Conservation (phyloP, 2,888 invertebrate genomes). For the Corythucha ciliata region DNA sequence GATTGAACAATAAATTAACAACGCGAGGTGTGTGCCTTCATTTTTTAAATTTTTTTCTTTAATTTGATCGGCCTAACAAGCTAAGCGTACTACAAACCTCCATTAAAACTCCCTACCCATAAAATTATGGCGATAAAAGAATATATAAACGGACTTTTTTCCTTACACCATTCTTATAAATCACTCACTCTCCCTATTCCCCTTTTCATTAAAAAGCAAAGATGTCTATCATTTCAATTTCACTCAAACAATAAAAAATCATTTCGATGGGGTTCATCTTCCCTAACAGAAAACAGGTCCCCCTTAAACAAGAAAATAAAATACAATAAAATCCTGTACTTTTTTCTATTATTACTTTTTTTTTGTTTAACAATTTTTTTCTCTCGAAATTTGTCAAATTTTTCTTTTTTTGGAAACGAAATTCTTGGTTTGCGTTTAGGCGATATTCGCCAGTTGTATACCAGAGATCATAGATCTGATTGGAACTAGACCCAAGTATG, state of each 20-base stretch:
- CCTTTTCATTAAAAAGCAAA: slow-evolving; percentile 18
- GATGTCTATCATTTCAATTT: slow-evolving; percentile 26
- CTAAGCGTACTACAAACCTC: no score
- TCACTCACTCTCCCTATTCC: slow-evolving; percentile 17
- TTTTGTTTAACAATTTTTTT: slow-evolving; percentile 9
- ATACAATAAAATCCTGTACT: not conserved
- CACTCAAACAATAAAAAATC: slow-evolving; percentile 9
- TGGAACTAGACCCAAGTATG: slow-evolving; percentile 99
- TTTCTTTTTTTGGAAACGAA: slow-evolving; percentile 25
- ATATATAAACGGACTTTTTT: no score
- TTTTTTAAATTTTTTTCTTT: no score
- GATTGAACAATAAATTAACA: no score
- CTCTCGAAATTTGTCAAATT: slow-evolving; percentile 14
- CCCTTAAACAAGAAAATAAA: no score
- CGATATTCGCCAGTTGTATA: slow-evolving; percentile 99
- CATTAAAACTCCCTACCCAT: no score
- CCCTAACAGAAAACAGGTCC: no score
- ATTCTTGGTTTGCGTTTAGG: slow-evolving; percentile 52
- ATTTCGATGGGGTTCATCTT: no score
- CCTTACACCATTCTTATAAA: no score
- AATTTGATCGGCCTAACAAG: no score
- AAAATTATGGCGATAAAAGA: no score
- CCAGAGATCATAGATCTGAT: slow-evolving; percentile 99
- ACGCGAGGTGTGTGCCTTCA: no score
- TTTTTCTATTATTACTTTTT: not conserved